Base-by-base conservation (phyloP, 2,113 vertebrate genomes). In the Cnemophilus loriae region DNA sequence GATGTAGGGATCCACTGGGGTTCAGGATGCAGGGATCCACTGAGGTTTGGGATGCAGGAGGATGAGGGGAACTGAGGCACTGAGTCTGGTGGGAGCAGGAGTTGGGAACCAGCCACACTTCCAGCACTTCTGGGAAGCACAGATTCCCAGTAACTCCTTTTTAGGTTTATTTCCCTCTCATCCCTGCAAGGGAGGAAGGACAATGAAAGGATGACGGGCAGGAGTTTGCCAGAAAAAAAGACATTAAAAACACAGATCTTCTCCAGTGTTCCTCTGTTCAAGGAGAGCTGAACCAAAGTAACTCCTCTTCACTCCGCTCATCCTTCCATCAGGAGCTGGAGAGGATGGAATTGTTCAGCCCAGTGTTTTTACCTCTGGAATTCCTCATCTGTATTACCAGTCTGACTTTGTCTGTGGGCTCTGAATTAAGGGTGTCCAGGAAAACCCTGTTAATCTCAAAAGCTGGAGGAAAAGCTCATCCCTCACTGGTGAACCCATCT, bases 141-240 rank as follows among this genome's bases (percentile, higher is more conserved):
- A 37, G 55, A 6, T 18, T 14, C 44, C 17, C 0, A 0, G 30
- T 33, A 52, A 28, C 30, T 24, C 26, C 27, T 85, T 18, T 71
- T 49, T 10, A 26, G 26, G 17, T n/a, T 90, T 53, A 35, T 56
- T 49, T 39, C 32, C 8, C 10, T 89, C 50, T 47, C 41, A 32
- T 59, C 35, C 10, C 28, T 27, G 42, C 2, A 1, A 74, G 55
- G 16, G 17, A 57, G 21, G 23, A 53, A 79, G 42, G 41, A 42
- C 15, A 4, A 33, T 13, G 76, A 68, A 79, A 80, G 49, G 52
- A 70, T 32, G 6, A 49, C 15, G 10, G 24, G 24, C 24, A 7
- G n/a, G 50, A 30, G 7, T 55, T 71, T 35, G 39, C 7, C 20
- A 32, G 75, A 14, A 69, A 50, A 61, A 68, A 42, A 76, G 10